Evolutionary conservation across 2,113 vertebrate species (phyloP).

Genomic region (Phaethon lepturus): DNA sequence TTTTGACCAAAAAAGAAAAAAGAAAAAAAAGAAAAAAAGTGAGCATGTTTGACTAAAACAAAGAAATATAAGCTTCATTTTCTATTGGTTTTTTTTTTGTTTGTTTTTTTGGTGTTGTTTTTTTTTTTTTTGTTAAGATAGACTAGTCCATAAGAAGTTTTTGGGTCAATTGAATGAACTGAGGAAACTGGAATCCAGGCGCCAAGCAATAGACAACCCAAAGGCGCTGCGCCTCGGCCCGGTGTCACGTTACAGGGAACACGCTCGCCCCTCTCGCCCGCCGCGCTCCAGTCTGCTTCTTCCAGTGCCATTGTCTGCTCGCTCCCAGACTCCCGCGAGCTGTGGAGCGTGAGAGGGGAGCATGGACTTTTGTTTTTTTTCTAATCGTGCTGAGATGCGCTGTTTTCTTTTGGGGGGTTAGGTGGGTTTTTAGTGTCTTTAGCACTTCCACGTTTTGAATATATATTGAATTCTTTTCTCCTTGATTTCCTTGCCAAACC

Average conservation of each 20-base stretch:
- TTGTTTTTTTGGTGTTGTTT: not conserved
- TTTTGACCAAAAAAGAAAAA: constrained; percentile 86
- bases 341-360: not conserved
- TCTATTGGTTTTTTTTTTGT: not conserved
- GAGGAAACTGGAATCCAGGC: constrained; percentile 58
- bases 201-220: constrained; percentile 41
- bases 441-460: constrained; percentile 45
- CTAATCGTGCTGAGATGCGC: not conserved
- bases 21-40: not conserved
- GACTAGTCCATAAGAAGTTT: constrained; percentile 66
- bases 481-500: not conserved
- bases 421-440: constrained; percentile 16
- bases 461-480: not conserved
- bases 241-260: constrained; percentile 36
- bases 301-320: not conserved
- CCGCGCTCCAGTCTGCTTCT: not conserved
- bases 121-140: not conserved
- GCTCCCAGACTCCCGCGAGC: not conserved
- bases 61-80: constrained; percentile 69
- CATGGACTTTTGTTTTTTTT: not conserved
- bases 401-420: not conserved
- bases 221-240: constrained; percentile 7
- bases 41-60: constrained; percentile 61
- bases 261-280: not conserved
- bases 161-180: constrained; percentile 57